phyloP scores from a whole-genome alignment of 2,888 invertebrate genomes.

The Gandaritis pyraliata region DNA sequence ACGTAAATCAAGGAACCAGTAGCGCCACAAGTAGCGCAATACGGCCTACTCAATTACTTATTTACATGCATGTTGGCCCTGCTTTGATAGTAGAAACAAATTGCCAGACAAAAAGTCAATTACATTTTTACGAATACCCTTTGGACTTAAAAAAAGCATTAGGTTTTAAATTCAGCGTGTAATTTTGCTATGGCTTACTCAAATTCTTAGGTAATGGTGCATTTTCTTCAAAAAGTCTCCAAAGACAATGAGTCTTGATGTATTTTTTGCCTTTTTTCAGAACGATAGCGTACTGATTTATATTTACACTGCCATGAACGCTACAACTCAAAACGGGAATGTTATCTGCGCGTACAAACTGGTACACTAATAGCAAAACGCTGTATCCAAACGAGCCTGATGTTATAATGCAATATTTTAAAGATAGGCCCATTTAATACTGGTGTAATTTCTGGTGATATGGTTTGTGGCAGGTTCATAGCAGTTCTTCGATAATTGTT shows the following conservation, averaged over 20 bases:
- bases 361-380: constrained; percentile 71
- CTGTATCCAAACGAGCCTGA: constrained; percentile 58
- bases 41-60: too few relatives aligned
- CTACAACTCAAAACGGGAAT: constrained; percentile 55
- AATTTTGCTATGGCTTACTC: too few relatives aligned
- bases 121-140: too few relatives aligned
- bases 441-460: constrained; percentile 33
- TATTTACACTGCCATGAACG: constrained; percentile 17
- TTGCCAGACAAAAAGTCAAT: too few relatives aligned
- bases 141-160: too few relatives aligned
- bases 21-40: constrained; percentile 30
- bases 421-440: constrained; percentile 39
- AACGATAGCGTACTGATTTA: neutral
- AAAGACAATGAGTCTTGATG: too few relatives aligned
- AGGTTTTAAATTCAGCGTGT: too few relatives aligned
- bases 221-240: too few relatives aligned
- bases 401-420: constrained; percentile 61
- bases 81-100: too few relatives aligned
- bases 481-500: constrained; percentile 3
- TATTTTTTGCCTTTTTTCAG: too few relatives aligned
- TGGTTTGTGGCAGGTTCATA: constrained; percentile 22
- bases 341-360: constrained; percentile 70
- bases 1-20: constrained; percentile 14
- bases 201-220: too few relatives aligned
- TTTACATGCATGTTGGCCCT: too few relatives aligned